Evolutionary conservation across 2,888 invertebrate species (phyloP).

Genomic region (Thumatha senex): DNA sequence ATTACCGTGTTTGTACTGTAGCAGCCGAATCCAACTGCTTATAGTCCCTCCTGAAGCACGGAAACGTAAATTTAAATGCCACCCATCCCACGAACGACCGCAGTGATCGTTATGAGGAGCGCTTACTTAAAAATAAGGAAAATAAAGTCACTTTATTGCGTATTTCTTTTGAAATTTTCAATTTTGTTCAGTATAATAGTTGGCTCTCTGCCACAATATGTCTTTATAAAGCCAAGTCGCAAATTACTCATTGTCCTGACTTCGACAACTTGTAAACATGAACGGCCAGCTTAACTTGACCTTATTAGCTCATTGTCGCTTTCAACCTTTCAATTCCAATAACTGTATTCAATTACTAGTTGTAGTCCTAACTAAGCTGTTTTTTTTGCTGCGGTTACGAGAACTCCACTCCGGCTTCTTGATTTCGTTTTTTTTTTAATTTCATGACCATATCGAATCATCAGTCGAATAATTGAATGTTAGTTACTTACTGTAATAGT

Average conservation of each 20-base stretch:
- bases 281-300: constrained; percentile 41
- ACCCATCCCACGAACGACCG: neutral
- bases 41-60: no score
- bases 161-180: neutral
- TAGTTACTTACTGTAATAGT: neutral
- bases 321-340: constrained; percentile 31
- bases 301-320: constrained; percentile 37
- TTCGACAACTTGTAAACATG: constrained; percentile 42
- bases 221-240: constrained; percentile 34
- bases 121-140: no score
- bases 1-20: no score
- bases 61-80: no score
- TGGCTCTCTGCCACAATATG: constrained; percentile 24
- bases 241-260: constrained; percentile 54
- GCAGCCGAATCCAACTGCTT: no score
- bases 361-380: constrained; percentile 33
- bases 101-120: no score
- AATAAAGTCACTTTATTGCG: no score
- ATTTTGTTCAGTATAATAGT: neutral
- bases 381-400: constrained; percentile 20
- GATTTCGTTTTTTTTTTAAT: constrained; percentile 36
- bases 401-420: constrained; percentile 37
- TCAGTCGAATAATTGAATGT: constrained; percentile 20
- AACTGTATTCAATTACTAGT: constrained; percentile 35
- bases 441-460: no score